Conservation (phyloP, 2,113 vertebrate genomes). For the Circaetus cinerascens region DNA sequence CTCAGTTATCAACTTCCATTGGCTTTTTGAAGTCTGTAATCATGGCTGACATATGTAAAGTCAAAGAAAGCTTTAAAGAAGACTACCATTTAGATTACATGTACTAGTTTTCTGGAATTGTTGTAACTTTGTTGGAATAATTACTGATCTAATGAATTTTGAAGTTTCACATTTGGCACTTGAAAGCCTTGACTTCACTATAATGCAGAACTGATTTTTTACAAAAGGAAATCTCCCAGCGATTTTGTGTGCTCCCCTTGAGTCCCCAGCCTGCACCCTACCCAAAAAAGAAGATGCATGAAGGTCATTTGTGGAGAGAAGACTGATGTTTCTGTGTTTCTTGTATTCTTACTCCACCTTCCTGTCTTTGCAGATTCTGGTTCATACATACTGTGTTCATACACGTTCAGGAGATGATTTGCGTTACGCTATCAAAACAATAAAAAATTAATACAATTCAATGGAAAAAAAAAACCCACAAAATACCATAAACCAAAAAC, state of each 20-base stretch:
- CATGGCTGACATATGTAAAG: neutral
- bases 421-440: neutral
- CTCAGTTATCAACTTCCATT: neutral
- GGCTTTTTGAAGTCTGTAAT: neutral
- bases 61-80: neutral
- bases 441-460: neutral
- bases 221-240: neutral
- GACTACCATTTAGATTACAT: neutral
- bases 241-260: neutral
- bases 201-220: neutral
- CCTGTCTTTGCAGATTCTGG: neutral
- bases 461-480: too few species aligned
- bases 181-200: neutral
- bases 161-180: accelerated
- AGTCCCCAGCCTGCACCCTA: neutral
- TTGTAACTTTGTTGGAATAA: neutral
- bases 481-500: neutral
- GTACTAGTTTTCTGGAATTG: neutral
- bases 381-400: neutral
- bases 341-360: neutral
- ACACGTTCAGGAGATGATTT: neutral
- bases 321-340: neutral
- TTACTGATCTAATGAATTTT: neutral
- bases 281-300: neutral
- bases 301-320: neutral